These are phyloP conservation scores for Trichechus manatus DNA, from an alignment of 2,113 vertebrate genomes.

Conservation along the genomic window DNA sequence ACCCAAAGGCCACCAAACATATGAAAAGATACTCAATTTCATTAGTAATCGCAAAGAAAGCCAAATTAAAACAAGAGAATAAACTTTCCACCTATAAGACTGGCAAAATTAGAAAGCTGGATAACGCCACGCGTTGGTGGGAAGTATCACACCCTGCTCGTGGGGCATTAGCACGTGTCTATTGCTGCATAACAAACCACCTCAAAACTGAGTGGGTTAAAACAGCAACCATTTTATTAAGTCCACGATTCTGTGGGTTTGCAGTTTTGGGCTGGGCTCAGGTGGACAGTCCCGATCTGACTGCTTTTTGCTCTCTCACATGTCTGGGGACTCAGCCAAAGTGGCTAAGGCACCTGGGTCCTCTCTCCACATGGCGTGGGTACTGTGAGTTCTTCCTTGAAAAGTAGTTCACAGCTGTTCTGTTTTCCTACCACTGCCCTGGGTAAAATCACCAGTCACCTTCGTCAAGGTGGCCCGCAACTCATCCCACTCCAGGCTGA, in stretches of 20 bases:
- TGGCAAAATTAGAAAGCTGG: neutral
- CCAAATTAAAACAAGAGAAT: slow-evolving; percentile 1
- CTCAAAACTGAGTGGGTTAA: no score
- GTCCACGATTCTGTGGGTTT: neutral
- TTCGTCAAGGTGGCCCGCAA: neutral
- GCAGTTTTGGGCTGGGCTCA: neutral
- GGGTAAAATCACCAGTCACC: neutral
- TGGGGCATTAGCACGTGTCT: neutral
- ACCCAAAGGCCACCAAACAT: neutral
- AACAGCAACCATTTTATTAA: neutral
- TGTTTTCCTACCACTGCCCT: neutral
- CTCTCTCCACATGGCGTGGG: neutral
- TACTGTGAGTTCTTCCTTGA: neutral
- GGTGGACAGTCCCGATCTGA: neutral
- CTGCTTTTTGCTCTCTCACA: neutral
- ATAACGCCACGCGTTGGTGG: neutral
- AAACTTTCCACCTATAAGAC: neutral
- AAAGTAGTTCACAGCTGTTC: neutral
- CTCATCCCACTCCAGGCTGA: neutral
- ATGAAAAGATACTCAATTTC: neutral
- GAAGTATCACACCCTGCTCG: neutral
- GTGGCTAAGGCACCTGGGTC: neutral
- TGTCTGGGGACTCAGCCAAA: neutral
- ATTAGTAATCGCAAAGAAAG: neutral
- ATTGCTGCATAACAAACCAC: no score